phyloP scores from a whole-genome alignment of 37 sponge, comb jelly and placozoan genomes.

The Axinella damicornis region DNA sequence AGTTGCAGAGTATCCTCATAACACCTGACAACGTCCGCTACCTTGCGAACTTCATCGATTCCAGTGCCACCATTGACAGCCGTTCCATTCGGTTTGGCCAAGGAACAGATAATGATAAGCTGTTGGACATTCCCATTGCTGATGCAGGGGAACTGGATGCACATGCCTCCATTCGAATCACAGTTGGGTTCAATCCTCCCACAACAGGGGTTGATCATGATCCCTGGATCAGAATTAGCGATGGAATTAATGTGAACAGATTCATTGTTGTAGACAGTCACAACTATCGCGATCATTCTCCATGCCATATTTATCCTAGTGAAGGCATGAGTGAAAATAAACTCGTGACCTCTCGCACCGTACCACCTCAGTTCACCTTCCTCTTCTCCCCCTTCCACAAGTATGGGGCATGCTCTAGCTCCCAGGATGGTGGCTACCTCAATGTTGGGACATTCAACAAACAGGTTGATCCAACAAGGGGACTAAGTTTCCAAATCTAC shows the following conservation, averaged over 20 bases:
- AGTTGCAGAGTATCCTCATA: neutral
- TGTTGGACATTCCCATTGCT: conserved; percentile 1
- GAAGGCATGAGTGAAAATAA: neutral
- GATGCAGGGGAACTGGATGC: conserved; percentile 16
- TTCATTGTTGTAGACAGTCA: neutral
- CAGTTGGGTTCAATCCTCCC: conserved; percentile 13
- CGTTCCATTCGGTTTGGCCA: neutral
- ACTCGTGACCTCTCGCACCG: neutral
- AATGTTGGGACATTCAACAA: conserved; percentile 1
- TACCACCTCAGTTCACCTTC: neutral
- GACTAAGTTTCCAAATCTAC: neutral
- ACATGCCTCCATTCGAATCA: conserved; percentile 16
- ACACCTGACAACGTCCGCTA: neutral
- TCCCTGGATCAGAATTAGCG: conserved; percentile 1
- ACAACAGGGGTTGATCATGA: conserved; percentile 10
- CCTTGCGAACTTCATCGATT: conserved; percentile 13
- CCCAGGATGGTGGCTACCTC: neutral
- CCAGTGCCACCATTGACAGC: conserved; percentile 14
- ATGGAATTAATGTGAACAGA: conserved; percentile 11
- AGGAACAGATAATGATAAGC: conserved; percentile 2
- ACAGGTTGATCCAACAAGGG: conserved; percentile 9
- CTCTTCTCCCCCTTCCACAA: neutral
- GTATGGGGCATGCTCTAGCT: neutral
- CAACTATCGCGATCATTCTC: neutral
- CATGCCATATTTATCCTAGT: neutral